These are phyloP conservation scores for Orthonychiurus folsomi DNA, from an alignment of 2,888 invertebrate genomes.

Conservation along the genomic window DNA sequence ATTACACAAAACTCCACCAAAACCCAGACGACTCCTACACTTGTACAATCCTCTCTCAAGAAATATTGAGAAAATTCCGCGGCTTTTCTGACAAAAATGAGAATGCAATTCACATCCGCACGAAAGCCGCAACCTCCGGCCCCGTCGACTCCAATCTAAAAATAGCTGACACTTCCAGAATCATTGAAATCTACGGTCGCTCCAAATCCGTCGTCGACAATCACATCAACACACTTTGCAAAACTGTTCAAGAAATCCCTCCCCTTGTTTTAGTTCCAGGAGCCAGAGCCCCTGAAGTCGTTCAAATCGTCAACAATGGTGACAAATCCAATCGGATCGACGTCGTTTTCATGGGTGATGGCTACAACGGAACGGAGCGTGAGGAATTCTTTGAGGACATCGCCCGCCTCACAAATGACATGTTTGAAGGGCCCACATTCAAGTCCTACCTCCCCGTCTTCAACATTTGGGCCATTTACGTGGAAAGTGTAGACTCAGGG, in stretches of 20 bases:
- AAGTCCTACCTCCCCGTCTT: constrained; percentile 31
- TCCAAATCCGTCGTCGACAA: not conserved
- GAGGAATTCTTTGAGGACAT: constrained; percentile 24
- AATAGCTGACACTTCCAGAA: not conserved
- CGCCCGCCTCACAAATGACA: constrained; percentile 24
- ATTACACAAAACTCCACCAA: not conserved
- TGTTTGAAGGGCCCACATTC: constrained; percentile 35
- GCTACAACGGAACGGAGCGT: constrained; percentile 23
- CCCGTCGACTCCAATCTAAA: not conserved
- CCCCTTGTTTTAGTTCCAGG: not conserved
- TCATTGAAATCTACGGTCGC: constrained; percentile 12
- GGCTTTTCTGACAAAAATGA: not conserved
- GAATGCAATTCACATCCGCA: not conserved
- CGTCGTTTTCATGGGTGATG: constrained; percentile 26
- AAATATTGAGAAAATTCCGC: constrained; percentile 22
- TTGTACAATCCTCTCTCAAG: constrained; percentile 18
- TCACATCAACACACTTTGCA: constrained; percentile 8
- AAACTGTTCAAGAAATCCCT: not conserved
- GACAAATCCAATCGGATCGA: constrained; percentile 23
- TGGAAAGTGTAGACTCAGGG: constrained; percentile 31
- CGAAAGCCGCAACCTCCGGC: not conserved
- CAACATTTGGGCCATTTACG: constrained; percentile 36
- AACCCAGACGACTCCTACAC: not conserved
- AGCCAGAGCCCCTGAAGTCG: constrained; percentile 17
- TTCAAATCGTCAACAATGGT: constrained; percentile 22